Conservation (phyloP, 2,888 invertebrate species). For the Entomobrya proxima region DNA sequence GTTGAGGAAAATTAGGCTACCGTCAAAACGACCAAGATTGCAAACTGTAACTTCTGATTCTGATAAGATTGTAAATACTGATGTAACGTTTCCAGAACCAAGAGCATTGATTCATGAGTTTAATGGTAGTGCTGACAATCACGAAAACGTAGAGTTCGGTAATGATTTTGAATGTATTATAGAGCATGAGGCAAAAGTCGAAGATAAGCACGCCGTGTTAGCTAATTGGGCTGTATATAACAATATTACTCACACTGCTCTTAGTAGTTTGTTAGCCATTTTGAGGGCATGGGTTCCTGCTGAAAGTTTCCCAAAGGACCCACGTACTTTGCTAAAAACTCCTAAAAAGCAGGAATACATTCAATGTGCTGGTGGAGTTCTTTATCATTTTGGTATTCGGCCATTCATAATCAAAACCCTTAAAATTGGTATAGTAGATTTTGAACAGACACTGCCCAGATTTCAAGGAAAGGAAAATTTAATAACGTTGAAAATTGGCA, state of each 20-base stretch:
- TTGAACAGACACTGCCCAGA: not conserved
- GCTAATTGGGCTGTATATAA: not conserved
- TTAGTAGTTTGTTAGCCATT: not conserved
- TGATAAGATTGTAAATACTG: too few species aligned
- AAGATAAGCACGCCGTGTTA: too few species aligned
- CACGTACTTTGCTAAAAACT: conserved; percentile 36
- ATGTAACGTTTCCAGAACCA: too few species aligned
- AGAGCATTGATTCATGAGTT: too few species aligned
- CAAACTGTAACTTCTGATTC: too few species aligned
- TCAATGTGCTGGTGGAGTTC: not conserved
- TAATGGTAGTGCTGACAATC: too few species aligned
- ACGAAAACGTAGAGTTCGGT: too few species aligned
- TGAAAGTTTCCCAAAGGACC: not conserved
- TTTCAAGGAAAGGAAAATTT: conserved; percentile 5
- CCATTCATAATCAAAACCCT: not conserved
- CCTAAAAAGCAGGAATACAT: not conserved
- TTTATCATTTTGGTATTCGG: conserved; percentile 39
- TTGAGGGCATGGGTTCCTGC: not conserved
- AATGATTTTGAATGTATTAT: too few species aligned
- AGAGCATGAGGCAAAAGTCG: too few species aligned
- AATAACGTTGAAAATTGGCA: conserved; percentile 24
- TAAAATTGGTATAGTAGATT: not conserved
- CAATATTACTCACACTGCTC: not conserved
- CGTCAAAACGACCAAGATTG: too few species aligned
- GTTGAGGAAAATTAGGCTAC: too few species aligned